Conservation (phyloP, 2,797 vertebrate genomes). For the Esox lucius region DNA sequence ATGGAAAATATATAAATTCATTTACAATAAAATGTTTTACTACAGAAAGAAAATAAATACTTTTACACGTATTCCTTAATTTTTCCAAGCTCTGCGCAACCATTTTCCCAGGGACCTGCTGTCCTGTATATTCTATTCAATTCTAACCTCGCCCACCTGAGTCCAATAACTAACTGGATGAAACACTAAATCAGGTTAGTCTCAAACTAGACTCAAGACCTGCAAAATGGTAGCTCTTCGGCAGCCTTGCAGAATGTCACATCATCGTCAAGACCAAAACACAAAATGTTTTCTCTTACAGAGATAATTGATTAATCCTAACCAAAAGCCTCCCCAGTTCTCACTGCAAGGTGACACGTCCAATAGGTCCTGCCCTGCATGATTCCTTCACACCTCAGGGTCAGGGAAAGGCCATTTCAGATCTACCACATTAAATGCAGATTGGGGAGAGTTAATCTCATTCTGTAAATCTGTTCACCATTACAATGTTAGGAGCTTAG, state of each 20-base stretch:
- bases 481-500: slow-evolving; percentile 77
- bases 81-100: neutral
- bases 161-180: too few species aligned
- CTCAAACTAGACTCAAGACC: too few species aligned
- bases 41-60: neutral
- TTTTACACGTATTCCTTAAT: neutral
- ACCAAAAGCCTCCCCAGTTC: slow-evolving; percentile 68
- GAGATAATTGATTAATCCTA: slow-evolving; percentile 75
- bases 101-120: slow-evolving; percentile 4
- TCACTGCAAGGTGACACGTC: slow-evolving; percentile 75
- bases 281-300: slow-evolving; percentile 55
- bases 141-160: too few species aligned
- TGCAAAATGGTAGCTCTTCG: too few species aligned
- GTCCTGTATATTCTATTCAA: slow-evolving; percentile 2
- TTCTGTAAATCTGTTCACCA: slow-evolving; percentile 77
- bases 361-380: slow-evolving; percentile 74
- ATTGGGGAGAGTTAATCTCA: slow-evolving; percentile 76
- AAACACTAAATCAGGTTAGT: too few species aligned
- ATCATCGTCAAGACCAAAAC: slow-evolving; percentile 15
- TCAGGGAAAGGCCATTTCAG: slow-evolving; percentile 81
- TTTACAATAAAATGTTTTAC: neutral
- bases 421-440: slow-evolving; percentile 79
- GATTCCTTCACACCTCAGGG: slow-evolving; percentile 77
- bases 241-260: slow-evolving; percentile 20
- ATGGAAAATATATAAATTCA: neutral